Evolutionary conservation across 2,888 invertebrate species (phyloP).

Genomic region (Deroplatys truncata): DNA sequence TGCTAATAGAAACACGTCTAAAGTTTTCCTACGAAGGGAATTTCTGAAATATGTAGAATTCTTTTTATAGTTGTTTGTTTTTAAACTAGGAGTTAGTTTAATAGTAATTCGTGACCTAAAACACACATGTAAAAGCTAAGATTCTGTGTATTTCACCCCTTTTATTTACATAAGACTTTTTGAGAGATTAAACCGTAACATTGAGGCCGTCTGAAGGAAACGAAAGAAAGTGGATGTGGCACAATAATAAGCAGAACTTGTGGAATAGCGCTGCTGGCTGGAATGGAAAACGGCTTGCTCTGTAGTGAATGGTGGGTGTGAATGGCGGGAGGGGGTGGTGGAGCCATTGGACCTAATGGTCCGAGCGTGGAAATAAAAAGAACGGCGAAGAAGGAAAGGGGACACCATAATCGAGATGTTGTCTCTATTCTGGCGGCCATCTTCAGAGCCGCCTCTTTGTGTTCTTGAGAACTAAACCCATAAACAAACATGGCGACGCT

Average conservation of each 20-base stretch:
- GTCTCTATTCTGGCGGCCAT: background rate
- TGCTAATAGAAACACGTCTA: no score
- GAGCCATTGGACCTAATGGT: conserved; percentile 20
- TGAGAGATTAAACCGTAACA: background rate
- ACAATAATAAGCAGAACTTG: background rate
- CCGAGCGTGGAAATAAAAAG: background rate
- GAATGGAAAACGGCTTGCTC: background rate
- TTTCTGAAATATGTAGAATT: background rate
- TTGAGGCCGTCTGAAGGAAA: background rate
- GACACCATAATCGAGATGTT: background rate
- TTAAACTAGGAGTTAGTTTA: background rate
- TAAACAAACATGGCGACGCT: conserved; percentile 21
- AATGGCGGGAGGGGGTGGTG: background rate
- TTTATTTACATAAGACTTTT: background rate
- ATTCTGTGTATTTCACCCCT: background rate
- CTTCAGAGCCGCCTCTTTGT: background rate
- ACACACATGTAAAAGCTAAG: background rate
- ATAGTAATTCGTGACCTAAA: background rate
- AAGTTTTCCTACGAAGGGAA: no score
- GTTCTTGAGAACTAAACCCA: background rate
- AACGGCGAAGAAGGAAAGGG: background rate
- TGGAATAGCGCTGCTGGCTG: background rate
- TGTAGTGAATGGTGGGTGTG: background rate
- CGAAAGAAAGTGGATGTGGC: background rate
- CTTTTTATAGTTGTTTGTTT: background rate